phyloP scores from a whole-genome alignment of 2,797 vertebrate species.

The Cirrhinus mrigala region DNA sequence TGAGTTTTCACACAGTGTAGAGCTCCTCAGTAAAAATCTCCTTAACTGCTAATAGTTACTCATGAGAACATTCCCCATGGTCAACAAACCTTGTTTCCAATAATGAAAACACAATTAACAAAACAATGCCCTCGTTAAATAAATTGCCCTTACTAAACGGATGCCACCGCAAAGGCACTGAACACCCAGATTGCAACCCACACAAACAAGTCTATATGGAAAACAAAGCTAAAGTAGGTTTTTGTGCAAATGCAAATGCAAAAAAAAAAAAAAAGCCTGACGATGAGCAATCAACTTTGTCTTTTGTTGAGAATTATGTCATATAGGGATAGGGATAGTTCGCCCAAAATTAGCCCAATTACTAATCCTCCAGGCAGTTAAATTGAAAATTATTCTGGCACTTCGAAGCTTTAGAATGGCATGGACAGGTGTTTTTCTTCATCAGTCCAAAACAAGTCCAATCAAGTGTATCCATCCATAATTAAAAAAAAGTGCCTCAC shows the following conservation, averaged over 20 bases:
- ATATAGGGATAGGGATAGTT: not conserved
- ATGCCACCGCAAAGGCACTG: not conserved
- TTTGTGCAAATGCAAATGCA: not conserved
- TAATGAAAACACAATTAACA: slow-evolving; percentile 44
- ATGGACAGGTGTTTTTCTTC: no score
- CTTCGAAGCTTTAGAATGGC: no score
- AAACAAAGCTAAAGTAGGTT: slow-evolving; percentile 20
- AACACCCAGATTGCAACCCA: slow-evolving; percentile 21
- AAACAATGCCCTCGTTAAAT: slow-evolving; percentile 48
- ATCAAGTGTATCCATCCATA: no score
- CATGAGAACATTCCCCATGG: slow-evolving; percentile 18
- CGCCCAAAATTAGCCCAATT: no score
- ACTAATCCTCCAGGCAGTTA: no score
- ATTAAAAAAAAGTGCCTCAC: no score
- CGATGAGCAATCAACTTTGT: not conserved
- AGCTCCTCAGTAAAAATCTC: slow-evolving; percentile 21
- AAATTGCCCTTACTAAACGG: slow-evolving; percentile 26
- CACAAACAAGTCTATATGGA: slow-evolving; percentile 1
- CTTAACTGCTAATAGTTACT: slow-evolving; percentile 38
- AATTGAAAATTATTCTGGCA: no score
- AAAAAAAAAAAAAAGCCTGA: not conserved
- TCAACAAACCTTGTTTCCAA: slow-evolving; percentile 2
- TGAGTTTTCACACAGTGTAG: slow-evolving; percentile 22
- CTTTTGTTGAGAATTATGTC: not conserved
- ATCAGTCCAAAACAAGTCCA: no score